These are phyloP conservation scores for Mnemiopsis leidyi DNA, from an alignment of 37 sponge, comb jelly and placozoan genomes.

Conservation along the genomic window DNA sequence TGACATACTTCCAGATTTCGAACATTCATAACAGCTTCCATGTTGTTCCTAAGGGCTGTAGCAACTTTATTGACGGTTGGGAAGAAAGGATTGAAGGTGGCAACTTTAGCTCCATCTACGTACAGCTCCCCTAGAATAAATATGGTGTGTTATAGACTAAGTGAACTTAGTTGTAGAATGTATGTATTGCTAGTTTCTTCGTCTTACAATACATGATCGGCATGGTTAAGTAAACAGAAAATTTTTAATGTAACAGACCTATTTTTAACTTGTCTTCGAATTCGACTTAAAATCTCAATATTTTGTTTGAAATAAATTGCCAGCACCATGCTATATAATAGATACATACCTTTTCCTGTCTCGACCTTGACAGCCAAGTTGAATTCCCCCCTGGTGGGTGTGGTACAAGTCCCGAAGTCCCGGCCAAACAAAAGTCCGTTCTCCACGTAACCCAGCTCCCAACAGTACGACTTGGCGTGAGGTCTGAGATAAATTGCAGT, in stretches of 20 bases:
- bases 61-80: conserved; percentile 38
- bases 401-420: not conserved
- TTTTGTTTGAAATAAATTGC: too few species aligned
- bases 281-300: too few species aligned
- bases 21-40: not conserved
- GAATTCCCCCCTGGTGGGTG: not conserved
- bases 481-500: not conserved
- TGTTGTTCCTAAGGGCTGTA: conserved; percentile 30
- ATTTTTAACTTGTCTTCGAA: too few species aligned
- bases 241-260: too few species aligned
- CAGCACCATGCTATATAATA: too few species aligned
- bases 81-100: not conserved
- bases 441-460: conserved; percentile 64
- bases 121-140: conserved; percentile 9
- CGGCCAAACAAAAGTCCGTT: conserved; percentile 25
- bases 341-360: conserved; percentile 9
- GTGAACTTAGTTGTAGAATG: too few species aligned
- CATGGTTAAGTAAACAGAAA: too few species aligned
- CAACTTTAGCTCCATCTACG: not conserved
- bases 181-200: too few species aligned
- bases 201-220: too few species aligned
- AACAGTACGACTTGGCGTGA: conserved; percentile 4
- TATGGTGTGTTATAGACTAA: too few species aligned
- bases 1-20: conserved; percentile 24
- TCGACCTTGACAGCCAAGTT: conserved; percentile 3